phyloP scores from a whole-genome alignment of 53 echinoderm and acorn worm species.

The Crossaster papposus region DNA sequence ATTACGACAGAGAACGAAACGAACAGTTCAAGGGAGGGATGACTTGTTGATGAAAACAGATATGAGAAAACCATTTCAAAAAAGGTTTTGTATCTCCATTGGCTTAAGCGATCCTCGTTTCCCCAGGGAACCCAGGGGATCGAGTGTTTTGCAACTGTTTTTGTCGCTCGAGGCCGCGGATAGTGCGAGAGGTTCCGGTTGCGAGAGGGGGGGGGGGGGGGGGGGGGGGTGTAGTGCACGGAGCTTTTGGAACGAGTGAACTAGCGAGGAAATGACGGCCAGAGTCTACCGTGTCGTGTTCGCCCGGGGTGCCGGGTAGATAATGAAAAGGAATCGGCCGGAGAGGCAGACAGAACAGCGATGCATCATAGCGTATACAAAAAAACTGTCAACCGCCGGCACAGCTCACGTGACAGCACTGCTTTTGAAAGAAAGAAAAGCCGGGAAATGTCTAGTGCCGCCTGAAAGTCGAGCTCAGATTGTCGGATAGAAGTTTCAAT shows the following conservation, averaged over 20 bases:
- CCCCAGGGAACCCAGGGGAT: slow-evolving; percentile 18
- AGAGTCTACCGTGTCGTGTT: slow-evolving; percentile 48
- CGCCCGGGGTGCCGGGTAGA: slow-evolving; percentile 45
- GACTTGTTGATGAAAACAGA: slow-evolving; percentile 39
- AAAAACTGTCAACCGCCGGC: background rate
- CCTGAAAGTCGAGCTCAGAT: background rate
- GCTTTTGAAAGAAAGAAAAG: background rate
- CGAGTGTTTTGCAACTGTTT: slow-evolving; percentile 56
- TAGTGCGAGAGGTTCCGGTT: slow-evolving; percentile 22
- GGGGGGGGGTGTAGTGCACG: background rate
- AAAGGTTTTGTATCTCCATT: slow-evolving; percentile 9
- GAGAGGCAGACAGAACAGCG: slow-evolving; percentile 12
- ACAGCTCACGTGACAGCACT: background rate
- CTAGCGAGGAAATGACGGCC: background rate
- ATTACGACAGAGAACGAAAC: background rate
- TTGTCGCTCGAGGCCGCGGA: background rate
- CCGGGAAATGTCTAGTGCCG: background rate
- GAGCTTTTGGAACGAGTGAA: background rate
- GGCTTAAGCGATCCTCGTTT: background rate
- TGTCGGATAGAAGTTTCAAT: background rate
- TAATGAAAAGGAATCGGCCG: slow-evolving; percentile 50
- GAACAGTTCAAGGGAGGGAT: background rate
- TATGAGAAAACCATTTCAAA: background rate
- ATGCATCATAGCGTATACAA: slow-evolving; percentile 30
- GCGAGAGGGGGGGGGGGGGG: background rate